Evolutionary conservation across 2,113 vertebrate species (phyloP).

Genomic region (Scomber japonicus): DNA sequence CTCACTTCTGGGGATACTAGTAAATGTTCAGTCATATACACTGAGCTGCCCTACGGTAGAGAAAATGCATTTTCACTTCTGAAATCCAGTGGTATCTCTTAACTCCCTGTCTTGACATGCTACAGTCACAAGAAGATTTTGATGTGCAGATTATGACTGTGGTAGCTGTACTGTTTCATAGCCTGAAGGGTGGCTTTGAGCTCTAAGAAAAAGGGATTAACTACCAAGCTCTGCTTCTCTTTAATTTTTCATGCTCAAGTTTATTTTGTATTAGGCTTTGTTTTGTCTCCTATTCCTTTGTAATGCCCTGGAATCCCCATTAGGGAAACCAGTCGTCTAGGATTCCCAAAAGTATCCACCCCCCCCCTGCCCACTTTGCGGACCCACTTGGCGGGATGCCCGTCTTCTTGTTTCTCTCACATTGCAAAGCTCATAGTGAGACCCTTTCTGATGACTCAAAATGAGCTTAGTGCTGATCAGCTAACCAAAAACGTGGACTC

Average conservation of each 20-base stretch:
- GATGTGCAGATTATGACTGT: slow-evolving; percentile 37
- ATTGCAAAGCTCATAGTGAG: slow-evolving; percentile 53
- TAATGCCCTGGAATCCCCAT: slow-evolving; percentile 77
- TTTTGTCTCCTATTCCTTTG: slow-evolving; percentile 72
- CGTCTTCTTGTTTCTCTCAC: slow-evolving; percentile 57
- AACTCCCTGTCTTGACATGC: slow-evolving; percentile 52
- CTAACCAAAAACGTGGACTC: slow-evolving; percentile 55
- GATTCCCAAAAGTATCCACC: slow-evolving; percentile 48
- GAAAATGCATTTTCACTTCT: slow-evolving; percentile 41
- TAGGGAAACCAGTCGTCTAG: slow-evolving; percentile 61
- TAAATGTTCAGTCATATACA: slow-evolving; percentile 49
- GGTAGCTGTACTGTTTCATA: slow-evolving; percentile 38
- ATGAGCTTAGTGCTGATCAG: slow-evolving; percentile 70
- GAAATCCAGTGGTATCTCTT: slow-evolving; percentile 34
- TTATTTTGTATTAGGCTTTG: slow-evolving; percentile 73
- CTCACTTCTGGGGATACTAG: slow-evolving; percentile 46
- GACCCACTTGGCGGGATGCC: slow-evolving; percentile 58
- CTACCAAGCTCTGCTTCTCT: slow-evolving; percentile 43
- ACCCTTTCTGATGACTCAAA: slow-evolving; percentile 67
- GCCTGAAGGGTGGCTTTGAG: slow-evolving; percentile 72
- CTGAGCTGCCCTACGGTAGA: slow-evolving; percentile 50
- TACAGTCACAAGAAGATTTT: slow-evolving; percentile 37
- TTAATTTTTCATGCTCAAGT: slow-evolving; percentile 71
- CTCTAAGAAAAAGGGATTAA: slow-evolving; percentile 70
- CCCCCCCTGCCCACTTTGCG: slow-evolving; percentile 13